Conservation (phyloP, 2,797 vertebrate species). For the Ceryle rudis region DNA sequence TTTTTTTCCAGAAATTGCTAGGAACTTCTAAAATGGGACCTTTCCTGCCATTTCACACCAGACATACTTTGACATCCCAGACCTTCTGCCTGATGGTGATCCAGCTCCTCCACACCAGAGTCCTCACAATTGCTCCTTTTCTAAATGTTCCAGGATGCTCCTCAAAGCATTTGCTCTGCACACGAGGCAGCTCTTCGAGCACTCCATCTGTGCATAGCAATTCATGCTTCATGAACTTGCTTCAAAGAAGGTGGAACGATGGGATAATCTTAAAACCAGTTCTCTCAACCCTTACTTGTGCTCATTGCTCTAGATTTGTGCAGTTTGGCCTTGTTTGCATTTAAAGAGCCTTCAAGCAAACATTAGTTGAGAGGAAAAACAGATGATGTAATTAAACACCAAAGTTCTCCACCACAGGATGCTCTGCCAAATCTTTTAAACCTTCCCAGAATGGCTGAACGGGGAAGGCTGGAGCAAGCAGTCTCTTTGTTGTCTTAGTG, state of each 20-base stretch:
- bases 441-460: not conserved
- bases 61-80: not conserved
- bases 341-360: slow-evolving; percentile 17
- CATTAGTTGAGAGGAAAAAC: not conserved
- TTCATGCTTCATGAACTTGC: not conserved
- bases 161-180: not conserved
- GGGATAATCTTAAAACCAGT: not conserved
- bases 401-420: not conserved
- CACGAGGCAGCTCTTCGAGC: not conserved
- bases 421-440: not conserved
- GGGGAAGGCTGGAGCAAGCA: not conserved
- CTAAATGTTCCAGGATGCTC: not conserved
- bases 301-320: not conserved
- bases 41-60: not conserved
- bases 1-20: not conserved
- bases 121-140: not conserved
- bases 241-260: accelerated
- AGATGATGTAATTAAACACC: slow-evolving; percentile 17
- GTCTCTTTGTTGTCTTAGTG: not conserved
- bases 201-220: not conserved
- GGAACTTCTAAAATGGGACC: not conserved
- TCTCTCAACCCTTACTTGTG: not conserved
- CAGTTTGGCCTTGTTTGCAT: not conserved
- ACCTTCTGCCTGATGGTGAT: not conserved
- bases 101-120: not conserved